Base-by-base conservation (phyloP, 2,113 vertebrate genomes). In the Pygoscelis adeliae region DNA sequence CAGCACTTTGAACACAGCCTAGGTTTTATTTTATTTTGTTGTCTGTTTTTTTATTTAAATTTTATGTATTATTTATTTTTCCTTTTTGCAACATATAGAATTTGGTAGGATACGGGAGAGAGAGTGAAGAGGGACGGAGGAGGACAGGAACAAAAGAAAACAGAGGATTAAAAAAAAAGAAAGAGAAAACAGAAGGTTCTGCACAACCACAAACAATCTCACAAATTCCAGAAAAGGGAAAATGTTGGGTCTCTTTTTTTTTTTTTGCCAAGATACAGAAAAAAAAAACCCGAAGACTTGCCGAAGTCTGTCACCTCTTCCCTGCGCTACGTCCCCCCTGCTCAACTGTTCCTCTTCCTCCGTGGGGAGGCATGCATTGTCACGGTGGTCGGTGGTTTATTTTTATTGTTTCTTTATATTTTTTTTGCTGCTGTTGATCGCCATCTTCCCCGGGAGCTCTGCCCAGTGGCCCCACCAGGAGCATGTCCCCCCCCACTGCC, bases 1-100 rank as follows among this genome's bases (percentile, higher is more conserved):
- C 99, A 98, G 98, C 98, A 99, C 99, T 98, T 98, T 97, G 98
- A 98, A 99, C 98, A 99, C 98, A 98, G 98, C 99, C 89, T 97
- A 98, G 96, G 93, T 97, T 98, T 89, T 89, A 93, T 93, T 98
- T 98, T 91, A 96, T 97, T 98, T 90, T 49, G 56, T 76, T 93
- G 80, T 94, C 96, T 89, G 49, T 36, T 88, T 97, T 97, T 95
- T 91, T 94, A 87, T 88, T 79, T 61, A 66, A 72, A 73, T 90
- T 92, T 93, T 84, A 95, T 80, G 70, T 50, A 50, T 87, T 92
- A 72, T 96, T 91, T 89, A 15, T 74, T 96, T 94, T 97, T 96
- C 91, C 94, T 96, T 98, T 99, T 98, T 98, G 98, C 93, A 96
- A 98, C 98, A 98, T 94, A 97, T 13, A 97, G 89, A 74, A 95